Evolutionary conservation across 2,797 vertebrate genomes (phyloP).

Genomic region (Galagoides demidoff): DNA sequence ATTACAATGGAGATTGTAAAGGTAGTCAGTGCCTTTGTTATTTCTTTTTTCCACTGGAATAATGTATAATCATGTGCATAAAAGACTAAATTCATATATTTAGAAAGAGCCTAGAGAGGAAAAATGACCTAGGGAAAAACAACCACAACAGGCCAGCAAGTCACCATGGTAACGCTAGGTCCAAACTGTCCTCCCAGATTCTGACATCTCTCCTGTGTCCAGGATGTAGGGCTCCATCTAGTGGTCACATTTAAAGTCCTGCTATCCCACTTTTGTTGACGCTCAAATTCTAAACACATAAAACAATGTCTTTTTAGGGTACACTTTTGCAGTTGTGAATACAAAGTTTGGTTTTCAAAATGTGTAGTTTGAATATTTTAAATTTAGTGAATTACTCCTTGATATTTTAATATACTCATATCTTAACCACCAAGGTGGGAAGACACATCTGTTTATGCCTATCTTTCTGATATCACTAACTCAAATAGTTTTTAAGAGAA

Average conservation of each 20-base stretch:
- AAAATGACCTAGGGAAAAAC: constrained; percentile 27
- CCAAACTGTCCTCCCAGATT: not conserved
- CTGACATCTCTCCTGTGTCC: not conserved
- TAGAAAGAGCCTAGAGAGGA: not conserved
- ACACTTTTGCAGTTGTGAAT: not conserved
- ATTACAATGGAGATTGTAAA: not conserved
- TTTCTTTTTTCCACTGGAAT: not conserved
- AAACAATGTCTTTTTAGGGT: not conserved
- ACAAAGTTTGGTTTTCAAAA: not conserved
- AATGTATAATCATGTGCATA: not conserved
- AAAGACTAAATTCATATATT: constrained; percentile 26
- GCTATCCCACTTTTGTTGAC: not conserved
- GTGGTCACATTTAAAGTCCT: constrained; percentile 3
- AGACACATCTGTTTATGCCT: not conserved
- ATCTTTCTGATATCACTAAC: not conserved
- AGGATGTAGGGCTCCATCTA: constrained; percentile 52
- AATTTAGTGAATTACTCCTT: not conserved
- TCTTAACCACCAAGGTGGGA: not conserved
- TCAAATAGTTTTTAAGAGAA: not conserved
- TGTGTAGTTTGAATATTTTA: not conserved
- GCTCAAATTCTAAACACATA: not conserved
- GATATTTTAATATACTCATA: not conserved
- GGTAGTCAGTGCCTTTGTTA: not conserved
- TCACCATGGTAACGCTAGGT: constrained; percentile 52
- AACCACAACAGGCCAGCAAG: not conserved